phyloP scores from a whole-genome alignment of 2,113 vertebrate species.

The Cololabis saira region DNA sequence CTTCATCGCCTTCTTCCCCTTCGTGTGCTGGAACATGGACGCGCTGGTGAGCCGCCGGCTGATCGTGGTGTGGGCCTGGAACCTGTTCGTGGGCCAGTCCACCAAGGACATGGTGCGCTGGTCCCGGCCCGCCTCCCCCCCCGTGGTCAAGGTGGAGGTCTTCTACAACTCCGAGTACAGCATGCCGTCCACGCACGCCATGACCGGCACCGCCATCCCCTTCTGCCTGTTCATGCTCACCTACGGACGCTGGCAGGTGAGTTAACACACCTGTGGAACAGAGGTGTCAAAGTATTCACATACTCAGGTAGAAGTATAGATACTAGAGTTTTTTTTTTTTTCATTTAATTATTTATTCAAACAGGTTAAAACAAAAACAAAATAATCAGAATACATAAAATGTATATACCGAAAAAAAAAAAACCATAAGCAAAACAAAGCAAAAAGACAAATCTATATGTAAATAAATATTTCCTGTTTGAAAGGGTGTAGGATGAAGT shows the following conservation, averaged over 20 bases:
- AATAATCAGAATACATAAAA: too few relatives aligned
- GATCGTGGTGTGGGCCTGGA: conserved; percentile 95
- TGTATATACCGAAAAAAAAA: too few relatives aligned
- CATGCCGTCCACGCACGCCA: conserved; percentile 98
- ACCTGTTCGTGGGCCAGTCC: conserved; percentile 96
- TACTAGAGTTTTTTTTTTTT: too few relatives aligned
- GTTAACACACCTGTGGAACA: too few relatives aligned
- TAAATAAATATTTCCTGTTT: too few relatives aligned
- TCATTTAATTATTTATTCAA: too few relatives aligned
- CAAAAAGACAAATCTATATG: too few relatives aligned
- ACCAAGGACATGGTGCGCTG: conserved; percentile 95
- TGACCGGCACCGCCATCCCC: conserved; percentile 96
- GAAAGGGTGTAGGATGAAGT: too few relatives aligned
- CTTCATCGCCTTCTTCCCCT: conserved; percentile 96
- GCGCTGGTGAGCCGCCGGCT: conserved; percentile 90
- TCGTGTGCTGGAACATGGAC: conserved; percentile 96
- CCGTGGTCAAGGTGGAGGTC: conserved; percentile 95
- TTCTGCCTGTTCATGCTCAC: conserved; percentile 91
- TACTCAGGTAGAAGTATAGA: too few relatives aligned
- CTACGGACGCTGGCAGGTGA: conserved; percentile 95
- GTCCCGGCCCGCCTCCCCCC: conserved; percentile 94
- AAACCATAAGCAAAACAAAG: too few relatives aligned
- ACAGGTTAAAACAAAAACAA: too few relatives aligned
- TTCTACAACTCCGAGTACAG: conserved; percentile 99
- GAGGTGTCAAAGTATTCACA: too few relatives aligned